phyloP scores from a whole-genome alignment of 2,113 vertebrate genomes.

The Passer domesticus region DNA sequence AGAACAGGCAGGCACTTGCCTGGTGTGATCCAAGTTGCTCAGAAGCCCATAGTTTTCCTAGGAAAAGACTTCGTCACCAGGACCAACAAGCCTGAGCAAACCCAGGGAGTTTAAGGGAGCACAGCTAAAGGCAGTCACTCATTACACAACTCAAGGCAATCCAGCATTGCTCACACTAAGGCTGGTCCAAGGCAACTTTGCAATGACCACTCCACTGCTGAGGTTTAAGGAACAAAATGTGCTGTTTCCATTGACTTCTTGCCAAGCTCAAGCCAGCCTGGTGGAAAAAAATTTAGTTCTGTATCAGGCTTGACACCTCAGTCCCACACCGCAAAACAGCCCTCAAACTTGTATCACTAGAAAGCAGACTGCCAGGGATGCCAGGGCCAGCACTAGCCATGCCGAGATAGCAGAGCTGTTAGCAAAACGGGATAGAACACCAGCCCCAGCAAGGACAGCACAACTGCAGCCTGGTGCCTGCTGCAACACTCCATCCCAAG shows the following conservation, averaged over 20 bases:
- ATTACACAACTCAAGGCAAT: not conserved
- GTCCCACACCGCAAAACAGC: not conserved
- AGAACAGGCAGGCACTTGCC: not conserved
- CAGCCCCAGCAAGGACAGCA: not conserved
- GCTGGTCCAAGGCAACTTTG: not conserved
- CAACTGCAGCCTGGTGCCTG: not conserved
- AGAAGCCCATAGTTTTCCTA: not conserved
- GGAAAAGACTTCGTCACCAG: not conserved
- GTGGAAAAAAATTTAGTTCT: not conserved
- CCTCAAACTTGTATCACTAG: not conserved
- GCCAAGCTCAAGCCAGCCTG: not conserved
- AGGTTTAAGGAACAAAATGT: not conserved
- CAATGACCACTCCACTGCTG: not conserved
- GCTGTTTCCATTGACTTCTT: not conserved
- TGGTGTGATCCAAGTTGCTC: accelerated
- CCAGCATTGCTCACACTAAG: not conserved
- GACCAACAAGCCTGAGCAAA: not conserved
- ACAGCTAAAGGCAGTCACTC: not conserved
- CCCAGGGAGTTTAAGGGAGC: not conserved
- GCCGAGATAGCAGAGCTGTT: not conserved
- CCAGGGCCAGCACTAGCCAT: not conserved
- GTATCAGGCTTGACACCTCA: not conserved
- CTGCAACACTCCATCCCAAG: not conserved
- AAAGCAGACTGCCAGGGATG: not conserved
- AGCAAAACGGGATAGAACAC: not conserved